phyloP scores from a whole-genome alignment of 2,113 vertebrate genomes.

The Indicator maculatus region DNA sequence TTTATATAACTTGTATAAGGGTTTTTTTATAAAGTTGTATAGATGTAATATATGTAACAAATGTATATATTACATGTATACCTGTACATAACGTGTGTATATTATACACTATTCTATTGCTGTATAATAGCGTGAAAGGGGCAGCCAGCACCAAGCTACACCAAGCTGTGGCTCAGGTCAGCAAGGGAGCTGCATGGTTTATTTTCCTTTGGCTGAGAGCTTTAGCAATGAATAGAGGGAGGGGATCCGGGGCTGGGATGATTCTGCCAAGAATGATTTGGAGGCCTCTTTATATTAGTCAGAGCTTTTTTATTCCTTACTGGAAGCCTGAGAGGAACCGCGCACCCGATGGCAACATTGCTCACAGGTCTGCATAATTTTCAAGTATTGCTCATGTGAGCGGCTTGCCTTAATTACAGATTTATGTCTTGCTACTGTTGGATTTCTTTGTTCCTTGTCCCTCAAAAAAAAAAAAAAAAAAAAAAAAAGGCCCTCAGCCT shows the following conservation, averaged over 20 bases:
- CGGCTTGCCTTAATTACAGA: background rate
- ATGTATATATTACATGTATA: background rate
- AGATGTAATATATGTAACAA: background rate
- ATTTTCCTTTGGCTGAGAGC: slow-evolving; percentile 74
- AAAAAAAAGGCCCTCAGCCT: background rate
- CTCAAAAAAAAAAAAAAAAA: background rate
- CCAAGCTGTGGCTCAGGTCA: slow-evolving; percentile 78
- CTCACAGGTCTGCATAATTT: slow-evolving; percentile 30
- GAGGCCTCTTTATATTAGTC: slow-evolving; percentile 81
- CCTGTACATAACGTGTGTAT: background rate
- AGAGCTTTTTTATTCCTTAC: slow-evolving; percentile 84
- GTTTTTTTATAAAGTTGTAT: no score
- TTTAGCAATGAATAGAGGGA: slow-evolving; percentile 89
- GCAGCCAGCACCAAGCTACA: slow-evolving; percentile 21
- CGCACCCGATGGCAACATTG: background rate
- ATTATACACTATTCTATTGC: background rate
- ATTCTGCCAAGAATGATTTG: slow-evolving; percentile 77
- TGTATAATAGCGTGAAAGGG: slow-evolving; percentile 22
- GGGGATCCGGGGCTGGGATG: slow-evolving; percentile 72
- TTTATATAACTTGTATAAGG: no score
- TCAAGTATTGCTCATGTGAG: slow-evolving; percentile 1
- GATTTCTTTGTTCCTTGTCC: background rate
- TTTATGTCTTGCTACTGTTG: background rate
- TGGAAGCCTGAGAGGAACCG: slow-evolving; percentile 53
- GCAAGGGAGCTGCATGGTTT: slow-evolving; percentile 73